A percentile compares a stretch with the other conserved stretches of the same genome.
Conservation (phyloP, 2,888 invertebrate species). For the Meganola albula region DNA sequence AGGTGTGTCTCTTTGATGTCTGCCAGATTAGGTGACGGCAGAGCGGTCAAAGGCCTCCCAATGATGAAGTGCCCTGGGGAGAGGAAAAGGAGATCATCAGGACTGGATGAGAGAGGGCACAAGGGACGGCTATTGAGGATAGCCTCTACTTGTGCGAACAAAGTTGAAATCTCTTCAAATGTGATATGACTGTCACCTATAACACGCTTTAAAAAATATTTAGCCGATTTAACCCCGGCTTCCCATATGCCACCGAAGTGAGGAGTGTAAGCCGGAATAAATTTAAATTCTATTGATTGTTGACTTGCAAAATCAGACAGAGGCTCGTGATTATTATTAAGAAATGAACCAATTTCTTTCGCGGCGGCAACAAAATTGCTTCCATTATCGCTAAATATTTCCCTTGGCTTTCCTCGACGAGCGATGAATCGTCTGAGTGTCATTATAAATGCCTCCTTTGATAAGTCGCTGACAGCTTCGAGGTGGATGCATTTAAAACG, state of each 20-base stretch:
- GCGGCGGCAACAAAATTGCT: constrained; percentile 8
- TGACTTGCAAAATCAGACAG: constrained; percentile 7
- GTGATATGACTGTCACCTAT: constrained; percentile 7
- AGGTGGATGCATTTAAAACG: constrained; percentile 8
- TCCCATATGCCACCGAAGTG: constrained; percentile 9
- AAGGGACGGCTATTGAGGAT: constrained; percentile 25
- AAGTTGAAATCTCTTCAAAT: constrained; percentile 8
- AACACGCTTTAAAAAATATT: constrained; percentile 2
- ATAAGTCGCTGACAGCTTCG: constrained; percentile 6
- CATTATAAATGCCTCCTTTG: constrained; percentile 8
- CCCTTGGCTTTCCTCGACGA: constrained; percentile 8
- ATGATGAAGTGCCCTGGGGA: constrained; percentile 24
- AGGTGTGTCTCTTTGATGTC: constrained; percentile 1
- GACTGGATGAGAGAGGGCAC: constrained; percentile 19
- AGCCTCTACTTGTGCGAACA: constrained; percentile 17
- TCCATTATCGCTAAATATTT: constrained; percentile 10
- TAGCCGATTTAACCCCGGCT: constrained; percentile 1
- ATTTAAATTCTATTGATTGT: constrained; percentile 4
- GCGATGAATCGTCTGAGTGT: constrained; percentile 5
- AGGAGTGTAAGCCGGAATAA: constrained; percentile 8
- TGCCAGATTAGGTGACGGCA: not conserved
- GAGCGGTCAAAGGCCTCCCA: constrained; percentile 13
- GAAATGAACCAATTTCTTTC: constrained; percentile 4
- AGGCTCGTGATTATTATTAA: not conserved
- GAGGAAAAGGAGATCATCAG: constrained; percentile 18